A percentile compares a stretch with the other conserved stretches of the same genome.
phyloP scores from a whole-genome alignment of 1,140 invertebrate species.

The Psix sp. region DNA sequence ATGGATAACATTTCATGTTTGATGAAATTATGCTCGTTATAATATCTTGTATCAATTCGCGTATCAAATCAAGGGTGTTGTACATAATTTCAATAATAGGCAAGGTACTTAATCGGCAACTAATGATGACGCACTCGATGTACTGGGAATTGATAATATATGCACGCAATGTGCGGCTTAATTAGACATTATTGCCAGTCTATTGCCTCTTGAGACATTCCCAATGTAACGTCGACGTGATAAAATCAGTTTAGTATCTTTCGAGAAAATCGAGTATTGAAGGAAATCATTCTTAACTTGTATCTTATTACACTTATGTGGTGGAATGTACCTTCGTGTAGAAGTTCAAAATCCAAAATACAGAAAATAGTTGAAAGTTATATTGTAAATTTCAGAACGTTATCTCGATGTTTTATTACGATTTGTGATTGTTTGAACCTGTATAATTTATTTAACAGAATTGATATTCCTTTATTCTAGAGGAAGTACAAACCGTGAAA shows the following conservation, averaged over 20 bases:
- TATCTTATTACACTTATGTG: too few relatives aligned
- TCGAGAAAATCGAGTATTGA: too few relatives aligned
- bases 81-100: slow-evolving; percentile 40
- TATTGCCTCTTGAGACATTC: slow-evolving; percentile 45
- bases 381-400: not conserved
- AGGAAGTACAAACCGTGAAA: slow-evolving; percentile 25
- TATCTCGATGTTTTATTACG: not conserved
- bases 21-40: slow-evolving; percentile 4
- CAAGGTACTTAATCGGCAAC: slow-evolving; percentile 38
- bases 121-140: slow-evolving; percentile 32
- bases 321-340: too few relatives aligned
- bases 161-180: slow-evolving; percentile 41
- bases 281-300: too few relatives aligned
- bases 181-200: slow-evolving; percentile 44
- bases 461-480: slow-evolving; percentile 21
- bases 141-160: slow-evolving; percentile 40
- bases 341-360: too few relatives aligned
- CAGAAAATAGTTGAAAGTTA: not conserved
- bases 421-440: not conserved
- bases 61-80: slow-evolving; percentile 22
- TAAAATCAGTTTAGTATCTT: too few relatives aligned
- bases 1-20: slow-evolving; percentile 7
- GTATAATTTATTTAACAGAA: slow-evolving; percentile 7
- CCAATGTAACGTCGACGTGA: too few relatives aligned
- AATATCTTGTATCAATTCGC: slow-evolving; percentile 28